A percentile compares a stretch with the other conserved stretches of the same genome.
Conservation (phyloP, 1,140 invertebrate species). For the Panagrolaimus sp. region DNA sequence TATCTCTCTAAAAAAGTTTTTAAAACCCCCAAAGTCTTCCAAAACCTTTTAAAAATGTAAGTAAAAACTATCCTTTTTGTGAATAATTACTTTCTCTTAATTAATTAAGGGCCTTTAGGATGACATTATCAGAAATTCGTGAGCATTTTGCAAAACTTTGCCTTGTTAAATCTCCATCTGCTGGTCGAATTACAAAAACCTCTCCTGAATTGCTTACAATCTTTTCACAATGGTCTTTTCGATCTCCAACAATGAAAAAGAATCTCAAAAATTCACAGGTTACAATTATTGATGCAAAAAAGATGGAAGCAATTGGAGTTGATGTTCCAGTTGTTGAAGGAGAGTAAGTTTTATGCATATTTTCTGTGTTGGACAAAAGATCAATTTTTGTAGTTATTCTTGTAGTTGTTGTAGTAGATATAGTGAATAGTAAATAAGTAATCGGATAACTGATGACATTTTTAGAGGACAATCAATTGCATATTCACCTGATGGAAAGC, state of each 20-base stretch:
- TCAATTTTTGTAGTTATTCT: too few species aligned
- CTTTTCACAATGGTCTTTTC: neutral
- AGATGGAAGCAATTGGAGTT: neutral
- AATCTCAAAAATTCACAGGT: slow-evolving; percentile 1
- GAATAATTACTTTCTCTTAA: too few species aligned
- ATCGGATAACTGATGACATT: neutral
- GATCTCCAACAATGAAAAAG: neutral
- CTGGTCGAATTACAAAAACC: neutral
- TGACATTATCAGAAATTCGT: neutral
- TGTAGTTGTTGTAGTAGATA: too few species aligned
- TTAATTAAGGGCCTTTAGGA: neutral
- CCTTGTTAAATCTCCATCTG: neutral
- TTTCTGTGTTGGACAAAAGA: too few species aligned
- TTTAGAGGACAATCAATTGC: neutral
- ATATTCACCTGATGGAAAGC: slow-evolving; percentile 6
- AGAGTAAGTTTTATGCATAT: too few species aligned
- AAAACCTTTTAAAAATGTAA: too few species aligned
- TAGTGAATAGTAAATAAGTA: too few species aligned
- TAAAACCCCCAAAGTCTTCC: too few species aligned
- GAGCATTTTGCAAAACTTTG: slow-evolving; percentile 1
- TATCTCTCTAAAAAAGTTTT: too few species aligned
- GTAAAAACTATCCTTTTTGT: too few species aligned
- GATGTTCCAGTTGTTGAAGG: neutral
- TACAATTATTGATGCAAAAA: neutral
- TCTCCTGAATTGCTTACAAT: neutral